phyloP scores from a whole-genome alignment of 1,140 invertebrate species.

The Lamellibrachia luymesi region DNA sequence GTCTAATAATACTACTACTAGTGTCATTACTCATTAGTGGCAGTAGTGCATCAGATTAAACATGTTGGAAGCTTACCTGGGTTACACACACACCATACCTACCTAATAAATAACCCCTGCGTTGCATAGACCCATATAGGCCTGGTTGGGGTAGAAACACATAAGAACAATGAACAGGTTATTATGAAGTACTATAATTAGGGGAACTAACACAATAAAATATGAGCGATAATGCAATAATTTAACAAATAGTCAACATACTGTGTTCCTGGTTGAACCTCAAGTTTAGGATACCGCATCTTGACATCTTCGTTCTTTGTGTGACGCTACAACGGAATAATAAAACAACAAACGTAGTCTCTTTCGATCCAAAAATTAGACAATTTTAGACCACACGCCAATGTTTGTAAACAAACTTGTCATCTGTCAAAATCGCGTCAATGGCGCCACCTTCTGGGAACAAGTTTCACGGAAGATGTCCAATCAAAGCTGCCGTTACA shows the following conservation, averaged over 20 bases:
- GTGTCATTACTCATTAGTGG: too few relatives aligned
- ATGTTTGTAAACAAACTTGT: not conserved
- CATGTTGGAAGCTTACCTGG: too few relatives aligned
- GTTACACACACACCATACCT: too few relatives aligned
- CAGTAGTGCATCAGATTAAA: too few relatives aligned
- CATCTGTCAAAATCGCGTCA: not conserved
- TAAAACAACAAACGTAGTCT: not conserved
- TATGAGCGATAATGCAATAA: not conserved
- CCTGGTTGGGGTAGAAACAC: not conserved
- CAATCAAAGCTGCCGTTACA: not conserved
- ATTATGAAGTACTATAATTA: not conserved
- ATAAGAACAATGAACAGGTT: not conserved
- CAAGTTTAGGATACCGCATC: not conserved
- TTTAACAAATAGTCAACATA: not conserved
- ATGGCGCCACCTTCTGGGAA: not conserved
- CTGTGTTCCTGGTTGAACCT: not conserved
- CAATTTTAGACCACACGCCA: not conserved
- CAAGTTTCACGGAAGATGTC: not conserved
- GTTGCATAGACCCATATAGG: not conserved
- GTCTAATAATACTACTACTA: too few relatives aligned
- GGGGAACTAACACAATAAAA: not conserved
- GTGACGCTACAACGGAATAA: not conserved
- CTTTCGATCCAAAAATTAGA: not conserved
- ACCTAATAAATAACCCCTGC: not conserved
- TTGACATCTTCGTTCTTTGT: not conserved